A percentile compares a stretch with the other conserved stretches of the same genome.
These are phyloP conservation scores for Tetropium fuscum DNA, from an alignment of 2,888 invertebrate species.

Conservation along the genomic window DNA sequence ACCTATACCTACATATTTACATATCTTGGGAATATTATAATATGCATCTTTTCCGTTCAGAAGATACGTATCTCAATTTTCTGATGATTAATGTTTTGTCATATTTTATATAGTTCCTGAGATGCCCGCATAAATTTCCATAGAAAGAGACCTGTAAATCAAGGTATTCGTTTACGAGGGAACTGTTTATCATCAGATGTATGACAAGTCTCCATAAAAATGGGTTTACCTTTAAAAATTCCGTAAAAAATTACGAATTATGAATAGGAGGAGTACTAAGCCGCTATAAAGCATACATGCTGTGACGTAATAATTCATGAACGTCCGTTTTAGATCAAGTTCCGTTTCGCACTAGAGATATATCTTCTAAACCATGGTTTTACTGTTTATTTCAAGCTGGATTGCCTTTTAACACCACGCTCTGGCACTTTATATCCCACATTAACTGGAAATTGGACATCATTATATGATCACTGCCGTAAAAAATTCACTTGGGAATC, in stretches of 20 bases:
- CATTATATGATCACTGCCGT: constrained; percentile 14
- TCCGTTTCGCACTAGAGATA: constrained; percentile 20
- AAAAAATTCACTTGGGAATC: constrained; percentile 16
- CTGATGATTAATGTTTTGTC: not conserved
- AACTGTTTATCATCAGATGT: constrained; percentile 21
- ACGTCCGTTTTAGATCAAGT: constrained; percentile 26
- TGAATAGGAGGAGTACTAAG: constrained; percentile 18
- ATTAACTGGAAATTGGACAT: constrained; percentile 23
- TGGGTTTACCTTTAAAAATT: constrained; percentile 31
- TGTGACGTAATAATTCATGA: constrained; percentile 26
- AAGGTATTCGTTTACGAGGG: constrained; percentile 11
- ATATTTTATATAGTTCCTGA: not conserved
- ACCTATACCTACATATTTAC: too few relatives aligned
- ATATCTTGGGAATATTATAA: too few relatives aligned
- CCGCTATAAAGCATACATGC: constrained; percentile 19
- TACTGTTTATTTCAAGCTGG: constrained; percentile 22
- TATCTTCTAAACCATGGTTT: constrained; percentile 23
- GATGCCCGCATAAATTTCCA: constrained; percentile 8
- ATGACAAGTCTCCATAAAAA: constrained; percentile 18
- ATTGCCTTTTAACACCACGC: constrained; percentile 20
- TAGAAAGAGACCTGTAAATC: constrained; percentile 14
- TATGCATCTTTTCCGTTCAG: not conserved
- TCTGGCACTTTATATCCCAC: constrained; percentile 17
- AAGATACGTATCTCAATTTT: not conserved
- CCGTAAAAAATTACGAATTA: constrained; percentile 40